Evolutionary conservation across 2,888 invertebrate species (phyloP).

Genomic region (Tetragnatha montana): DNA sequence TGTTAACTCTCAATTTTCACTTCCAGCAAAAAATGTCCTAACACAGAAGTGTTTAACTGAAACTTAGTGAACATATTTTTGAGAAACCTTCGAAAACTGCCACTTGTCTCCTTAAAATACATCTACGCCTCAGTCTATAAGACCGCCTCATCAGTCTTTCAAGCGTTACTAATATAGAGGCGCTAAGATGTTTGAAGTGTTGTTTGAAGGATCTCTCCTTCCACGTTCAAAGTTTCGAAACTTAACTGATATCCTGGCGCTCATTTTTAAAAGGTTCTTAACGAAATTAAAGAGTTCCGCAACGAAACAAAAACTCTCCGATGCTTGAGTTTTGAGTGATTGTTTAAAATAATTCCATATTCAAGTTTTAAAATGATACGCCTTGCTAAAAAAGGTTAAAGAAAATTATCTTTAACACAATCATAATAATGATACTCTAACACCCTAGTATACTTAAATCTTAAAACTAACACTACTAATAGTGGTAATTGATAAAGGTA

Average conservation of each 20-base stretch:
- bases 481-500: too few relatives aligned
- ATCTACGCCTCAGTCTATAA: conserved; percentile 20
- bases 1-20: too few relatives aligned
- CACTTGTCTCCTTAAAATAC: neutral
- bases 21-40: too few relatives aligned
- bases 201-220: conserved; percentile 29
- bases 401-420: too few relatives aligned
- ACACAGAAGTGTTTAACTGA: neutral
- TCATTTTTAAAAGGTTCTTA: neutral
- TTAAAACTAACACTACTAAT: too few relatives aligned
- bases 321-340: neutral
- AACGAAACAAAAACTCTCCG: neutral
- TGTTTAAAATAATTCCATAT: too few relatives aligned
- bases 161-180: conserved; percentile 57
- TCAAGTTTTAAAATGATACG: too few relatives aligned
- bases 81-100: neutral
- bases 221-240: conserved; percentile 35
- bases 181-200: conserved; percentile 58
- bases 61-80: neutral
- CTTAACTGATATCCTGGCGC: neutral
- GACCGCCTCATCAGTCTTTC: conserved; percentile 35
- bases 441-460: too few relatives aligned
- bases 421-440: too few relatives aligned
- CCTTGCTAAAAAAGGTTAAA: too few relatives aligned
- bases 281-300: neutral